phyloP scores from a whole-genome alignment of 30 jellyfish, hydroid and myxozoan genomes.

The Catostylus mosaicus region DNA sequence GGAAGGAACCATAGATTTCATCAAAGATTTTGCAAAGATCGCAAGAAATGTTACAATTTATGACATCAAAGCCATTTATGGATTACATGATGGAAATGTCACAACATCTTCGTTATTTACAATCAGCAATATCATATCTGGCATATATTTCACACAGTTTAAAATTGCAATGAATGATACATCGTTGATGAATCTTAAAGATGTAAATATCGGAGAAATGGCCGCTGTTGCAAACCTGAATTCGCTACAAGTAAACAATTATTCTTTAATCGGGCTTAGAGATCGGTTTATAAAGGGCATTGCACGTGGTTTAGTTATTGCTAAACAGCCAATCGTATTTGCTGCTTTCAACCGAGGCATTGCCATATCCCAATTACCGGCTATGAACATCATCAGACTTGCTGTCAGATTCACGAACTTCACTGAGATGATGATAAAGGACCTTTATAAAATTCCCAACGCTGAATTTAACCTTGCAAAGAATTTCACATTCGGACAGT shows the following conservation, averaged over 20 bases:
- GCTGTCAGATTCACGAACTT: not conserved
- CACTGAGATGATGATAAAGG: constrained; percentile 9
- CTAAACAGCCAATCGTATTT: not conserved
- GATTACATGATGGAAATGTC: not conserved
- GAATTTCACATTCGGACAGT: not conserved
- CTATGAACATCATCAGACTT: not conserved
- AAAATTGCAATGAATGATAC: not conserved
- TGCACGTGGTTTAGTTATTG: not conserved
- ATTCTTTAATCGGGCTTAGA: not conserved
- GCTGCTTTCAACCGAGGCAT: constrained; percentile 8
- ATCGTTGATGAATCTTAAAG: not conserved
- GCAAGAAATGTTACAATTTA: not conserved
- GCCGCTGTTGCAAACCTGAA: not conserved
- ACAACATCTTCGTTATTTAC: not conserved
- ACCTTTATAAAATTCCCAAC: not conserved
- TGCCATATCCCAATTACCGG: not conserved
- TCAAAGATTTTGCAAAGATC: constrained; percentile 25
- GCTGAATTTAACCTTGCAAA: constrained; percentile 9
- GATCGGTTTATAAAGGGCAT: not conserved
- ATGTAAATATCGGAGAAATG: constrained; percentile 4
- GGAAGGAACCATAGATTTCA: constrained; percentile 39
- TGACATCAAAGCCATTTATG: not conserved
- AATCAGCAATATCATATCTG: not conserved
- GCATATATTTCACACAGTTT: not conserved
- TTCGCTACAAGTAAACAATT: not conserved